phyloP scores from a whole-genome alignment of 2,888 invertebrate genomes.

The Lycocerus yunnanus region DNA sequence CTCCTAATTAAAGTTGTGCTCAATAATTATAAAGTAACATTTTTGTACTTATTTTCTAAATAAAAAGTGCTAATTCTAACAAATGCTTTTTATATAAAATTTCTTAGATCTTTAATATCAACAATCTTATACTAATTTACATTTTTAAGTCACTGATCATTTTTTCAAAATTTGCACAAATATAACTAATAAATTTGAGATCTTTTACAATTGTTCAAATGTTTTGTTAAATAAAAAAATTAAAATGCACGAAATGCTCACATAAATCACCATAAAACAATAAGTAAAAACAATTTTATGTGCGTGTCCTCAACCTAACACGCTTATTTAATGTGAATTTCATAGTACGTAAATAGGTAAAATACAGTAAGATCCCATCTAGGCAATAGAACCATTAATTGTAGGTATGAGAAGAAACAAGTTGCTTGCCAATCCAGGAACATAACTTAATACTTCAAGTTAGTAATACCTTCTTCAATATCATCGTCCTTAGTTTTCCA shows the following conservation, averaged over 20 bases:
- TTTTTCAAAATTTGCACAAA: neutral
- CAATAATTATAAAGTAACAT: neutral
- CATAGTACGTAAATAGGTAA: constrained; percentile 36
- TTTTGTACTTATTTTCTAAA: neutral
- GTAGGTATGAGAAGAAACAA: constrained; percentile 38
- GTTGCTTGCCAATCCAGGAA: constrained; percentile 41
- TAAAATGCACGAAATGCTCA: neutral
- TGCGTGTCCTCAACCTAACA: constrained; percentile 45
- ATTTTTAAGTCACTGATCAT: neutral
- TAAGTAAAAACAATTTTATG: neutral
- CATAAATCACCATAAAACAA: neutral
- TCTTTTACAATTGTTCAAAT: neutral
- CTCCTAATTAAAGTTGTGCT: neutral
- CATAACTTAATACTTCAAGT: constrained; percentile 39
- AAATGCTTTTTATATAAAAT: constrained; percentile 4
- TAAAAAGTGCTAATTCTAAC: neutral
- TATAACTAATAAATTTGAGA: neutral
- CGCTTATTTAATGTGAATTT: constrained; percentile 43
- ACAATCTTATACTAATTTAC: neutral
- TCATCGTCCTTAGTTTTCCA: constrained; percentile 40
- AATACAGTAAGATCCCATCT: constrained; percentile 46
- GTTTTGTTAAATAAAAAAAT: neutral
- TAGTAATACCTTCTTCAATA: constrained; percentile 40
- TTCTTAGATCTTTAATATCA: constrained; percentile 1
- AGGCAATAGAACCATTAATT: constrained; percentile 51